Evolutionary conservation across 1,140 invertebrate genomes (phyloP).

Genomic region (Leptopilina boulardi): DNA sequence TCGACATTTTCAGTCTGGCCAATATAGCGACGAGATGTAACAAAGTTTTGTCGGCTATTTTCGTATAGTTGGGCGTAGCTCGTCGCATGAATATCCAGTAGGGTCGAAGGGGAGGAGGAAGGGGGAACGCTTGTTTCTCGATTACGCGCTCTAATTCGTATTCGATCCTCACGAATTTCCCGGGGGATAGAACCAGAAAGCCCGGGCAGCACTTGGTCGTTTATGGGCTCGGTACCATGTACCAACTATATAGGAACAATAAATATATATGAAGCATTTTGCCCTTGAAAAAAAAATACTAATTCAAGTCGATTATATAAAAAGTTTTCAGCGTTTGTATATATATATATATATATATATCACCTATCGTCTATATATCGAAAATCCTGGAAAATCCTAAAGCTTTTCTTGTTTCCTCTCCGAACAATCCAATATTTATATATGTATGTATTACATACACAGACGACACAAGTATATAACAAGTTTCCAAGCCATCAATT

Average conservation of each 20-base stretch:
- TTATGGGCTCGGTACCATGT: constrained; percentile 13
- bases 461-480: too few relatives aligned
- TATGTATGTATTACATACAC: too few relatives aligned
- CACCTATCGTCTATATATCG: too few relatives aligned
- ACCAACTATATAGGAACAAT: neutral
- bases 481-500: too few relatives aligned
- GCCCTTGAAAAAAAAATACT: neutral
- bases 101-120: too few relatives aligned
- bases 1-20: neutral
- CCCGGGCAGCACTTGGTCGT: constrained; percentile 35
- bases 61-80: constrained; percentile 31
- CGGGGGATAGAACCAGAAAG: constrained; percentile 39
- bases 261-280: constrained; percentile 20
- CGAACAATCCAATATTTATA: too few relatives aligned
- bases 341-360: too few relatives aligned
- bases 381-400: too few relatives aligned
- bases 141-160: constrained; percentile 52
- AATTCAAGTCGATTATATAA: neutral
- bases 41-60: constrained; percentile 31
- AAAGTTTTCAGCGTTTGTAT: too few relatives aligned
- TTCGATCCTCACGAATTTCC: constrained; percentile 46
- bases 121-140: constrained; percentile 42
- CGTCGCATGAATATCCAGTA: constrained; percentile 32
- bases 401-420: too few relatives aligned
- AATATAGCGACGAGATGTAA: constrained; percentile 29